Base-by-base conservation (phyloP, 2,113 vertebrate species). In the Thamnaconus septentrionalis region DNA sequence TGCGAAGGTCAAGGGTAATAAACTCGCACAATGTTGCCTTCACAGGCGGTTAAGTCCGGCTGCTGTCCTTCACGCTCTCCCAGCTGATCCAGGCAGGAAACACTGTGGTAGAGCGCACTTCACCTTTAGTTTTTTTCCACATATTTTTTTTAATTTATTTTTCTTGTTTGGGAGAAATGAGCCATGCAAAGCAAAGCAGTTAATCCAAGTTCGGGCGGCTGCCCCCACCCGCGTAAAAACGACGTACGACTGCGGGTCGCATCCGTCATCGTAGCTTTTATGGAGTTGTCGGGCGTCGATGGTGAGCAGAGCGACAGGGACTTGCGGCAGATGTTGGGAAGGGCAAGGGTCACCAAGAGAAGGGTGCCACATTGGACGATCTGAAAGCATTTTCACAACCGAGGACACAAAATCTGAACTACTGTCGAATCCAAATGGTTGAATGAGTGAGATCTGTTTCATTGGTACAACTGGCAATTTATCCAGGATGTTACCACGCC, bases 1-100 rank as follows among this genome's bases (percentile, higher is more conserved):
- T 43, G 44, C 61, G 70, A 74, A 84, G 80, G 85, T 84, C 82
- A 81, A 55, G 84, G 87, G 80, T 85, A 85, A 80, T 87, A 77
- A 88, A 87, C 65, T 79, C 71, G 41, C 73, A 60, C 69, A 78
- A 75, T 85, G 82, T 85, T 81, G 82, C 81, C 73, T 78, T 87
- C 78, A 71, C 78, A 79, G 73, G 72, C 71, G 48, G 76, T 85
- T 88, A 82, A 76, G 71, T 83, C 39, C 53, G 75, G 64, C 71
- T 5, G 5, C 7, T 54, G 83, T 81, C 77, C 76, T 82, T 88
- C 81, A 80, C 65, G 76, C 66, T 71, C 70, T 11, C 58, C 67
- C 66, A 65, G 41, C 69, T 53, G 58, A 64, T 66, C 39, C 63
- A 18, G 42, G 45, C 44, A 39, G 45, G 18, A 72, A 68, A 53